A percentile compares a stretch with the other conserved stretches of the same genome.
phyloP scores from a whole-genome alignment of 2,888 invertebrate genomes.

The Gandaritis pyraliata region DNA sequence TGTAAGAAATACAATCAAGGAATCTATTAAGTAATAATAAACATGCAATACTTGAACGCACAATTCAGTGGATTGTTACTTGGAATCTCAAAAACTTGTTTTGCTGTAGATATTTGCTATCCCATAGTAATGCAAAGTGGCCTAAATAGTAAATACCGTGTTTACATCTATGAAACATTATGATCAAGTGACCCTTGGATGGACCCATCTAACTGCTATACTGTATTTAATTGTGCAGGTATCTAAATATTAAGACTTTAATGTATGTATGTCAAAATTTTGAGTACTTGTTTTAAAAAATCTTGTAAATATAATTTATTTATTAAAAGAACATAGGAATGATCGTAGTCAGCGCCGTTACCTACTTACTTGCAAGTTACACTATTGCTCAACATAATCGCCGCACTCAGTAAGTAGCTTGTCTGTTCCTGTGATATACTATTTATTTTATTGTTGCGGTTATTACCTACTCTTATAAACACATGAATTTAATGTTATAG shows the following conservation, averaged over 20 bases:
- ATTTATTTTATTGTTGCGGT: neutral
- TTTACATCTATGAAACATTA: neutral
- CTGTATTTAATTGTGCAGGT: neutral
- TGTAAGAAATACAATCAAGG: neutral
- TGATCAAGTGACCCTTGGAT: slow-evolving; percentile 7
- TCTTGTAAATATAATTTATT: slow-evolving; percentile 31
- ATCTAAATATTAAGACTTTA: neutral
- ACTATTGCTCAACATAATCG: slow-evolving; percentile 28
- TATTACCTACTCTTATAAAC: neutral
- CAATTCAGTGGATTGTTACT: slow-evolving; percentile 4
- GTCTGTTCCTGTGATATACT: neutral
- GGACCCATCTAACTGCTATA: neutral
- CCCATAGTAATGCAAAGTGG: neutral
- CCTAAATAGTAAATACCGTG: slow-evolving; percentile 6
- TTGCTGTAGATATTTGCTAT: slow-evolving; percentile 17
- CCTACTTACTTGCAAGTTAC: slow-evolving; percentile 15
- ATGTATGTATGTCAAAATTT: neutral
- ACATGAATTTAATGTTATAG: slow-evolving; percentile 2
- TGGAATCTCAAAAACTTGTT: slow-evolving; percentile 15
- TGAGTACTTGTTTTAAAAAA: slow-evolving; percentile 10
- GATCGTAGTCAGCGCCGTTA: slow-evolving; percentile 15
- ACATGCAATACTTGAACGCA: neutral
- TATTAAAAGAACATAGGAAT: slow-evolving; percentile 25
- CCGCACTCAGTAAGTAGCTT: neutral
- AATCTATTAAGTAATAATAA: neutral